These are phyloP conservation scores for Elmis aenea DNA, from an alignment of 2,888 invertebrate species.

Conservation along the genomic window DNA sequence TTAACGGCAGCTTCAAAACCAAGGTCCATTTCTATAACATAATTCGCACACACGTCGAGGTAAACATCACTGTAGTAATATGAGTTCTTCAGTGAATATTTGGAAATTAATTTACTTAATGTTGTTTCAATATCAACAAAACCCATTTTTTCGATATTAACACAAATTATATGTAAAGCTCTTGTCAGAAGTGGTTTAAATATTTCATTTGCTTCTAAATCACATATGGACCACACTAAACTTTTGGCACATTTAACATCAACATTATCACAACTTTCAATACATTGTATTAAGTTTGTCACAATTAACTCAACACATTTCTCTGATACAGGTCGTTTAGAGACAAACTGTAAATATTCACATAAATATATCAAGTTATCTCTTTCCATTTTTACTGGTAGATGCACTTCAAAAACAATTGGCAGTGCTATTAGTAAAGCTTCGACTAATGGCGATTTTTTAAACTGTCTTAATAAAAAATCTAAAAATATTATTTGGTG, in stretches of 20 bases:
- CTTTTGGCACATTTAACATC: conserved; percentile 48
- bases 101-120: conserved; percentile 48
- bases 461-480: conserved; percentile 52
- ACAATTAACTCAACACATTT: conserved; percentile 52
- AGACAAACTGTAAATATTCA: conserved; percentile 54
- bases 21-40: conserved; percentile 49
- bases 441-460: conserved; percentile 54
- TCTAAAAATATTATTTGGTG: conserved; percentile 60
- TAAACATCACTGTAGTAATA: conserved; percentile 60
- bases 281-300: conserved; percentile 48
- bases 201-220: conserved; percentile 45
- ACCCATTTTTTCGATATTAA: conserved; percentile 43
- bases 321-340: conserved; percentile 49
- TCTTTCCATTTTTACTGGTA: conserved; percentile 54
- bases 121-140: conserved; percentile 52
- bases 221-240: conserved; percentile 55
- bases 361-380: conserved; percentile 50
- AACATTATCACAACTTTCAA: conserved; percentile 44
- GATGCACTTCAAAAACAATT: conserved; percentile 60
- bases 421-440: conserved; percentile 63
- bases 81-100: conserved; percentile 46
- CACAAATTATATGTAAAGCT: conserved; percentile 48
- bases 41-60: conserved; percentile 53
- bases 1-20: conserved; percentile 51
- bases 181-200: conserved; percentile 52